phyloP scores from a whole-genome alignment of 2,113 vertebrate species.

The Sorex araneus region DNA sequence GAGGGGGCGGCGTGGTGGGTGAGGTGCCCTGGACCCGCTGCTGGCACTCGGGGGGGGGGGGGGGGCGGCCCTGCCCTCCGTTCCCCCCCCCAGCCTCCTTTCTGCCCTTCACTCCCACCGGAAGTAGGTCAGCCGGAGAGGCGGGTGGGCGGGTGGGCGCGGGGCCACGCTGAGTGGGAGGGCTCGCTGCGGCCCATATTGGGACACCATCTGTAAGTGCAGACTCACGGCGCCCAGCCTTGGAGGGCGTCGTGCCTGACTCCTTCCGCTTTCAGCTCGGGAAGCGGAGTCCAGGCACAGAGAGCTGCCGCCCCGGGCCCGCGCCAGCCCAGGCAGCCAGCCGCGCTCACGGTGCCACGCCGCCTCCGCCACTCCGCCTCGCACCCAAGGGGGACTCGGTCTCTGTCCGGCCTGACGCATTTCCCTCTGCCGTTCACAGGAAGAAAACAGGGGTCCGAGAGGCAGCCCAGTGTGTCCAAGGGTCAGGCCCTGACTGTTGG shows the following conservation, averaged over 20 bases:
- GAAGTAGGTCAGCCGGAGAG: slow-evolving; percentile 81
- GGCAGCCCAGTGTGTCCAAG: too few species aligned
- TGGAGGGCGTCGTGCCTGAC: slow-evolving; percentile 70
- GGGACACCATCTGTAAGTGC: slow-evolving; percentile 82
- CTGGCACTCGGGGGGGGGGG: too few species aligned
- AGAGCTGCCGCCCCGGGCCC: not conserved
- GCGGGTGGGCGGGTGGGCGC: slow-evolving; percentile 61
- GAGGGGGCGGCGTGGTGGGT: too few species aligned
- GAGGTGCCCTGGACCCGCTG: too few species aligned
- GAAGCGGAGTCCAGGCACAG: slow-evolving; percentile 25
- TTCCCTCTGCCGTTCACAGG: not conserved
- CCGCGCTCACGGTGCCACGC: too few species aligned
- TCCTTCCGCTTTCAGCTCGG: slow-evolving; percentile 58
- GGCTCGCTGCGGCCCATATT: slow-evolving; percentile 69
- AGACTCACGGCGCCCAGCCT: slow-evolving; percentile 64
- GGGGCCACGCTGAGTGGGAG: slow-evolving; percentile 77
- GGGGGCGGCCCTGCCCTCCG: not conserved
- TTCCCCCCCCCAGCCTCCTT: not conserved
- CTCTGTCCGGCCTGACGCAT: not conserved
- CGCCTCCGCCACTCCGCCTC: not conserved
- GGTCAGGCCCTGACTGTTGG: too few species aligned
- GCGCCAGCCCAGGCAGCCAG: too few species aligned
- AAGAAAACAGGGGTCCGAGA: not conserved
- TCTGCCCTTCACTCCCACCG: slow-evolving; percentile 27
- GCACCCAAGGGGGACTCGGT: not conserved